Evolutionary conservation across 1,140 invertebrate species (phyloP).

Genomic region (Asbolus verrucosus): DNA sequence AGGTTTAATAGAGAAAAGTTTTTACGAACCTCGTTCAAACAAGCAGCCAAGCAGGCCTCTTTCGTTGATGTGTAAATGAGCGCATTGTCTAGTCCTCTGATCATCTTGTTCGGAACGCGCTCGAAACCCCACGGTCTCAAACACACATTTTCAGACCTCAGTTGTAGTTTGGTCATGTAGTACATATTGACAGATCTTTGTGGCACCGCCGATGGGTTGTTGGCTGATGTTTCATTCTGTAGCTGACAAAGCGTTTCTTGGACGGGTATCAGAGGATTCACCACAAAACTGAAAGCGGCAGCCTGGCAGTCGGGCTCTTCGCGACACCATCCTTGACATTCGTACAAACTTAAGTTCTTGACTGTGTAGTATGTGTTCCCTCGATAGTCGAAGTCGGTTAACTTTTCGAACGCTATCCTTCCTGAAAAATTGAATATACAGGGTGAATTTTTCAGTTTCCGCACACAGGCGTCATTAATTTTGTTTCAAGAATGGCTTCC

Average conservation of each 20-base stretch:
- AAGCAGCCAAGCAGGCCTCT: constrained; percentile 91
- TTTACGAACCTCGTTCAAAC: constrained; percentile 86
- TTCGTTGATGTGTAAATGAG: constrained; percentile 94
- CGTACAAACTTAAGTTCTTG: constrained; percentile 90
- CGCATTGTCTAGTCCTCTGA: constrained; percentile 89
- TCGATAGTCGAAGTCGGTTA: constrained; percentile 91
- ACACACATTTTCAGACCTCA: constrained; percentile 92
- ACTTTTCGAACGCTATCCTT: constrained; percentile 91
- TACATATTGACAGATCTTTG: constrained; percentile 90
- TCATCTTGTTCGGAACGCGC: constrained; percentile 91
- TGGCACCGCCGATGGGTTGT: constrained; percentile 85
- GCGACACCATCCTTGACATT: constrained; percentile 94
- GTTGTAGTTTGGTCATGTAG: constrained; percentile 94
- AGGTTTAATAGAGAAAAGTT: no score
- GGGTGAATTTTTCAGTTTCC: no score
- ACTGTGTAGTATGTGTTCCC: constrained; percentile 94
- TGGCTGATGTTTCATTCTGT: constrained; percentile 91
- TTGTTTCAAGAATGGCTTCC: no score
- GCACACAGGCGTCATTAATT: no score
- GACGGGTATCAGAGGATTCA: constrained; percentile 90
- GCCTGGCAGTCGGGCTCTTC: constrained; percentile 92
- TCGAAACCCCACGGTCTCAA: constrained; percentile 93
- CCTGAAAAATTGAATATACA: constrained; percentile 67
- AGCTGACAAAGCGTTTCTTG: constrained; percentile 93
- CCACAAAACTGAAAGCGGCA: constrained; percentile 90